Evolutionary conservation across 2,888 invertebrate species (phyloP).

Genomic region (Acanthoscelides obtectus): DNA sequence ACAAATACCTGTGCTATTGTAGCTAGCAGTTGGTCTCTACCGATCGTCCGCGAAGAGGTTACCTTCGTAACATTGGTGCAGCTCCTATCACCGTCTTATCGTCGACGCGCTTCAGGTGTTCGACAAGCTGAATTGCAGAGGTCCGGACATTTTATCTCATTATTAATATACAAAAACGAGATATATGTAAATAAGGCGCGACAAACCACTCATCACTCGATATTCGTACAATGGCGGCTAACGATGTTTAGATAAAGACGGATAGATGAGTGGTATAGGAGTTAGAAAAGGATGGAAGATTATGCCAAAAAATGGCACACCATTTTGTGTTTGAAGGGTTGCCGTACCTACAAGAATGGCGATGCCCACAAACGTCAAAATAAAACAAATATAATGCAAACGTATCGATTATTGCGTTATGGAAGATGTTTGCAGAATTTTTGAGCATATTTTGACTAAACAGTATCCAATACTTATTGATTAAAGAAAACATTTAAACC

Average conservation of each 20-base stretch:
- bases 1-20: conserved; percentile 12
- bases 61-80: conserved; percentile 17
- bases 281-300: neutral
- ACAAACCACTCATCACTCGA: conserved; percentile 30
- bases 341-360: neutral
- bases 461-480: no score
- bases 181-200: conserved; percentile 31
- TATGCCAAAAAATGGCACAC: conserved; percentile 6
- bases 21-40: conserved; percentile 4
- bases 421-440: no score
- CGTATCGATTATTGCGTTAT: neutral
- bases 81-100: neutral
- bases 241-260: conserved; percentile 41
- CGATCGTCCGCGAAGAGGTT: conserved; percentile 15
- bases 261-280: conserved; percentile 5
- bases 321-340: conserved; percentile 12
- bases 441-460: no score
- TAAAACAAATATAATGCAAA: neutral
- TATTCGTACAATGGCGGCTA: conserved; percentile 37
- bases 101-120: neutral
- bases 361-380: neutral
- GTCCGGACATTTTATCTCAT: neutral
- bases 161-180: conserved; percentile 20
- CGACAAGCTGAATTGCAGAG: neutral
- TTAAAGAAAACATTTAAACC: no score